phyloP scores from a whole-genome alignment of 92 coral and sea anemone species.

The Scolanthus callimorphus region DNA sequence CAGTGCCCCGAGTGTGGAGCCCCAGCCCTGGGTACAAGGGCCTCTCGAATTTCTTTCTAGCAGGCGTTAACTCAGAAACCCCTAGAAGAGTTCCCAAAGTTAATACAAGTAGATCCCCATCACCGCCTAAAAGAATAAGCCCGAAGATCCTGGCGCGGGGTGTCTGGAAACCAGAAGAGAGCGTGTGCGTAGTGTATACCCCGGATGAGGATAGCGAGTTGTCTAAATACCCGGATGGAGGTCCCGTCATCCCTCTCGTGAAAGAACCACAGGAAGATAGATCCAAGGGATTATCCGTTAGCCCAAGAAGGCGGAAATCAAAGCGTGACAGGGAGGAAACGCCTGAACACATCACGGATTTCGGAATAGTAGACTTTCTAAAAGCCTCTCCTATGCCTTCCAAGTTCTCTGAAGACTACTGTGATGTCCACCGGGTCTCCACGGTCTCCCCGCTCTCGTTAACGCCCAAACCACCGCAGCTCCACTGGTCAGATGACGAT shows the following conservation, averaged over 20 bases:
- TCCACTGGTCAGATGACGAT: slow-evolving; percentile 82
- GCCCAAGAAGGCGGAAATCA: slow-evolving; percentile 4
- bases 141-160: slow-evolving; percentile 41
- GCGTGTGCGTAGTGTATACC: slow-evolving; percentile 27
- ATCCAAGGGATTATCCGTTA: slow-evolving; percentile 1
- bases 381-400: slow-evolving; percentile 56
- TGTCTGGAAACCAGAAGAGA: slow-evolving; percentile 84
- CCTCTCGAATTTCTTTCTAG: slow-evolving; percentile 76
- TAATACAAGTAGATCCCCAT: background rate
- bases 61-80: slow-evolving; percentile 57
- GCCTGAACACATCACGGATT: slow-evolving; percentile 54
- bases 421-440: slow-evolving; percentile 70
- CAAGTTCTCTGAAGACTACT: slow-evolving; percentile 50
- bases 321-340: slow-evolving; percentile 4
- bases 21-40: slow-evolving; percentile 73
- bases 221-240: background rate
- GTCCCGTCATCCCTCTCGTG: slow-evolving; percentile 52
- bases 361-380: slow-evolving; percentile 74
- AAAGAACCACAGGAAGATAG: slow-evolving; percentile 36
- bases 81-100: background rate
- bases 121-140: slow-evolving; percentile 34
- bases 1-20: slow-evolving; percentile 69
- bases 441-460: slow-evolving; percentile 75
- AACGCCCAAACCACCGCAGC: slow-evolving; percentile 70
- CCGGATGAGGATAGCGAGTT: slow-evolving; percentile 6